Evolutionary conservation across 2,797 vertebrate genomes (phyloP).

Genomic region (Lepidocolaptes lacrymiger): DNA sequence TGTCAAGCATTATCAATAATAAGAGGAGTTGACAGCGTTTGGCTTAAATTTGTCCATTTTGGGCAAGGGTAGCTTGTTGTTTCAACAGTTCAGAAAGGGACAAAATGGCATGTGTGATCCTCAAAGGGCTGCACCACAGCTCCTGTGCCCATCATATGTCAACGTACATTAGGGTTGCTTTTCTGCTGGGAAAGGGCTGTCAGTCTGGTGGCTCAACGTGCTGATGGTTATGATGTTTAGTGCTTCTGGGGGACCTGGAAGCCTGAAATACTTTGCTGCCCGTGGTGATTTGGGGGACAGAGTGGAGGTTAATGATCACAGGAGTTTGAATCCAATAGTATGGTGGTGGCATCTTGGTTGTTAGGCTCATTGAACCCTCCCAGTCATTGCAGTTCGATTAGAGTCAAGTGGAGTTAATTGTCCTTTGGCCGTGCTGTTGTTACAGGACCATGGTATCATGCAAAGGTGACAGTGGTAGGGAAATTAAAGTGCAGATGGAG

Average conservation of each 20-base stretch:
- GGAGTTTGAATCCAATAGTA: not conserved
- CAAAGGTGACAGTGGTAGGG: not conserved
- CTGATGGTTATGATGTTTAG: not conserved
- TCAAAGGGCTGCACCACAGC: not conserved
- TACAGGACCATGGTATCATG: not conserved
- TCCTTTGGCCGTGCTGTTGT: not conserved
- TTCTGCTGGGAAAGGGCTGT: constrained; percentile 4
- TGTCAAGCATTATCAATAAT: not conserved
- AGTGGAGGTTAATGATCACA: not conserved
- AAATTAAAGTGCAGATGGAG: not conserved
- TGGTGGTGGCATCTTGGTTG: not conserved
- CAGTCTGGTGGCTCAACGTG: not conserved
- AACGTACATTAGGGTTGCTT: constrained; percentile 16
- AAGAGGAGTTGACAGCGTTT: constrained; percentile 29
- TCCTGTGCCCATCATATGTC: not conserved
- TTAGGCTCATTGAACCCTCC: not conserved
- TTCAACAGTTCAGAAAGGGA: not conserved
- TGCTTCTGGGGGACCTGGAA: not conserved
- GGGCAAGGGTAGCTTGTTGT: not conserved
- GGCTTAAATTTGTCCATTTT: constrained; percentile 24
- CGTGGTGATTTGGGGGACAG: not conserved
- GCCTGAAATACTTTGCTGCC: not conserved
- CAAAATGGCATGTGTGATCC: not conserved
- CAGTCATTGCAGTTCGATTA: not conserved
- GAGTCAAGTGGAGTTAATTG: not conserved